phyloP scores from a whole-genome alignment of 2,797 vertebrate genomes.

The Dromococcyx pavoninus region DNA sequence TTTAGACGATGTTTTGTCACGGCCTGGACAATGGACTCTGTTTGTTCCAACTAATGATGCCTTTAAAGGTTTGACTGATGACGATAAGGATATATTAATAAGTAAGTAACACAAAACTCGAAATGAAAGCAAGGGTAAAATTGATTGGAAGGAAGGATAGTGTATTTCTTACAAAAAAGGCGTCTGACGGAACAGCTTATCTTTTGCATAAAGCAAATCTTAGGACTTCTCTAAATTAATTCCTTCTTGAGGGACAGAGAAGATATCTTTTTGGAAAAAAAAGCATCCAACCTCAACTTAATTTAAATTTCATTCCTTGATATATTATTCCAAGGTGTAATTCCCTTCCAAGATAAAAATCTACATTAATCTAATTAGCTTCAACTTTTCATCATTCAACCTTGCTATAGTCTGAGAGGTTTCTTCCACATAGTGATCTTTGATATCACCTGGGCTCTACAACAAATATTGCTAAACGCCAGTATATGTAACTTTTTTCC shows the following conservation, averaged over 20 bases:
- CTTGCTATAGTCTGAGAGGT: not conserved
- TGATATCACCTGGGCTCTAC: not conserved
- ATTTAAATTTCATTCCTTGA: not conserved
- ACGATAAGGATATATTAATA: constrained; percentile 83
- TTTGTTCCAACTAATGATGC: constrained; percentile 94
- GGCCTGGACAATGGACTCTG: constrained; percentile 88
- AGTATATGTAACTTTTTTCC: not conserved
- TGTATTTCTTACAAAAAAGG: not conserved
- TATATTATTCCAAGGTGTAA: not conserved
- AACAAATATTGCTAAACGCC: not conserved
- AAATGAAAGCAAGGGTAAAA: not conserved
- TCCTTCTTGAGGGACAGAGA: not conserved
- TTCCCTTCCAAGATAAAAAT: not conserved
- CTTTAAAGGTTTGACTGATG: constrained; percentile 84
- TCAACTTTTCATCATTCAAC: not conserved
- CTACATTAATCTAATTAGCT: not conserved
- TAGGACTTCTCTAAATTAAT: not conserved
- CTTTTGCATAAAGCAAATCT: not conserved
- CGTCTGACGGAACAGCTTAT: not conserved
- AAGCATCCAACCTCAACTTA: not conserved
- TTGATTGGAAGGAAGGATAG: fast-evolving
- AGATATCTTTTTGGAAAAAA: not conserved
- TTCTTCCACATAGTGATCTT: not conserved
- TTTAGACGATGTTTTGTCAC: constrained; percentile 86
- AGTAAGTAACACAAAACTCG: constrained; percentile 74